Conservation (phyloP, 2,888 invertebrate genomes). For the Acanthosepion lycidas region DNA sequence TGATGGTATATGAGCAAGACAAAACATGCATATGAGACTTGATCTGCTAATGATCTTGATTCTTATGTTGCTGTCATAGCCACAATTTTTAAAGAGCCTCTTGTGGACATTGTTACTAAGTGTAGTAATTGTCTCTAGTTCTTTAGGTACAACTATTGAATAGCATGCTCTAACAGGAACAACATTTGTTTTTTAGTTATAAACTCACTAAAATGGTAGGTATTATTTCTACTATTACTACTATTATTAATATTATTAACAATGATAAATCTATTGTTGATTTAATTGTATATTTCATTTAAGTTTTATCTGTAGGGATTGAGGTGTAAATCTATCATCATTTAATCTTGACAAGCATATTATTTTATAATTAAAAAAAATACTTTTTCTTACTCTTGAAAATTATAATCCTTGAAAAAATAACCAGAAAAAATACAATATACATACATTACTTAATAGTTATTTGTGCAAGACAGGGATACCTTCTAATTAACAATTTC, state of each 20-base stretch:
- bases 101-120: not conserved
- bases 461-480: no score
- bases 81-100: not conserved
- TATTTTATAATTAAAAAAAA: no score
- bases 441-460: no score
- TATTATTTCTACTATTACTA: not conserved
- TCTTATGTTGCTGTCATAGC: not conserved
- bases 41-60: not conserved
- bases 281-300: no score
- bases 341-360: no score
- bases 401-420: no score
- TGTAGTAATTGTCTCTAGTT: not conserved
- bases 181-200: not conserved
- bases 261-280: no score
- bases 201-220: not conserved
- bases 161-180: constrained; percentile 21
- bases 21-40: not conserved
- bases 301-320: no score
- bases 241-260: not conserved
- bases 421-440: no score
- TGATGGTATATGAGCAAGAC: constrained; percentile 4
- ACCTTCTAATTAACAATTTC: no score
- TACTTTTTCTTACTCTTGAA: no score
- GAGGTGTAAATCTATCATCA: no score
- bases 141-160: not conserved